Percentiles rank a stretch among this genome's conserved stretches.
Conservation (phyloP, 2,113 vertebrate species). For the Nipponia nippon region DNA sequence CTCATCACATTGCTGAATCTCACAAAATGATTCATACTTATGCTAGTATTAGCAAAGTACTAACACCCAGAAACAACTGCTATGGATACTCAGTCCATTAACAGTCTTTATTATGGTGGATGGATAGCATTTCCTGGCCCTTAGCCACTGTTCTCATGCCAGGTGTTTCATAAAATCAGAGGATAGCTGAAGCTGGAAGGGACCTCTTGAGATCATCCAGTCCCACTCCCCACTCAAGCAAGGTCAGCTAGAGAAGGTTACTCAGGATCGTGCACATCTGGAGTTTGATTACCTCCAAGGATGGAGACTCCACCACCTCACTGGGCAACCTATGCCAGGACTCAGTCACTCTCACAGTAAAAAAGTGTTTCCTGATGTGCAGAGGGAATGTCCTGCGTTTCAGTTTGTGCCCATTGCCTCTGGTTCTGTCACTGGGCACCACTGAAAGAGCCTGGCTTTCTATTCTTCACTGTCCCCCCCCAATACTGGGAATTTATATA, state of each 20-base stretch:
- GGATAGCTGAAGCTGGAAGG: background rate
- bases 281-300: background rate
- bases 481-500: background rate
- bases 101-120: background rate
- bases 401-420: too few species aligned
- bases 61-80: background rate
- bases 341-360: background rate
- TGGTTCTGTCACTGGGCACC: background rate
- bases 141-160: background rate
- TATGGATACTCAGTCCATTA: background rate
- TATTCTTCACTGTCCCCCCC: background rate
- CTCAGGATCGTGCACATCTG: background rate
- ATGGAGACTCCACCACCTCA: background rate
- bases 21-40: background rate
- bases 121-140: background rate
- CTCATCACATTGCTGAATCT: background rate
- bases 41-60: background rate
- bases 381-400: background rate
- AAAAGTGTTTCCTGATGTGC: background rate
- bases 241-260: background rate
- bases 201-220: background rate
- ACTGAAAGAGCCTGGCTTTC: background rate
- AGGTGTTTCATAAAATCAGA: background rate
- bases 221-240: too few species aligned
- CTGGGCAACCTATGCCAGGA: background rate